phyloP scores from a whole-genome alignment of 2,797 vertebrate genomes.

The Selene dorsalis region DNA sequence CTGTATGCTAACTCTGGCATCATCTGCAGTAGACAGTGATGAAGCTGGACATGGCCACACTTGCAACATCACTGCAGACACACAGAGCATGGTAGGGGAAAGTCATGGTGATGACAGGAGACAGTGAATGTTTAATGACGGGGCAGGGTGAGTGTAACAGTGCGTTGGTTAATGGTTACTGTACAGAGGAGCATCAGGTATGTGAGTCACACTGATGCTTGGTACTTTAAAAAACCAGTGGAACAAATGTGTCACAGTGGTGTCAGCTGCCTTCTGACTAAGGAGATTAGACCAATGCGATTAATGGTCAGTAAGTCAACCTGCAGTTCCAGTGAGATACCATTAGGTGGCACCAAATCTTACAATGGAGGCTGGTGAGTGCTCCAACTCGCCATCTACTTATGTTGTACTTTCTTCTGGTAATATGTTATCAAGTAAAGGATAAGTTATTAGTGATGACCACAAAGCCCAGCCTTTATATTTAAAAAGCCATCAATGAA shows the following conservation, averaged over 20 bases:
- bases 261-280: conserved; percentile 58
- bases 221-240: conserved; percentile 42
- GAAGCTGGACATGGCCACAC: background rate
- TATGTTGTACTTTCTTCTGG: background rate
- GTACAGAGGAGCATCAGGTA: conserved; percentile 11
- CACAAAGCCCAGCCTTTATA: background rate
- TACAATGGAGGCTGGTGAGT: background rate
- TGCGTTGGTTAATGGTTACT: conserved; percentile 10
- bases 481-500: background rate
- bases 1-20: background rate
- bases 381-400: background rate
- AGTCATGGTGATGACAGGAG: background rate
- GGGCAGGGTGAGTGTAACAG: background rate
- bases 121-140: background rate
- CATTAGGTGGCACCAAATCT: conserved; percentile 56
- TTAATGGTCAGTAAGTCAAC: conserved; percentile 34
- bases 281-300: conserved; percentile 59
- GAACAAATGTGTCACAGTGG: conserved; percentile 53
- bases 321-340: conserved; percentile 22
- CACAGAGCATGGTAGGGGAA: background rate
- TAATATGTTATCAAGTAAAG: background rate
- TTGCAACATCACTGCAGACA: conserved; percentile 1
- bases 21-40: background rate
- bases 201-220: conserved; percentile 25
- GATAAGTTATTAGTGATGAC: background rate